phyloP scores from a whole-genome alignment of 2,113 vertebrate species.

The Chascanopsetta lugubris region DNA sequence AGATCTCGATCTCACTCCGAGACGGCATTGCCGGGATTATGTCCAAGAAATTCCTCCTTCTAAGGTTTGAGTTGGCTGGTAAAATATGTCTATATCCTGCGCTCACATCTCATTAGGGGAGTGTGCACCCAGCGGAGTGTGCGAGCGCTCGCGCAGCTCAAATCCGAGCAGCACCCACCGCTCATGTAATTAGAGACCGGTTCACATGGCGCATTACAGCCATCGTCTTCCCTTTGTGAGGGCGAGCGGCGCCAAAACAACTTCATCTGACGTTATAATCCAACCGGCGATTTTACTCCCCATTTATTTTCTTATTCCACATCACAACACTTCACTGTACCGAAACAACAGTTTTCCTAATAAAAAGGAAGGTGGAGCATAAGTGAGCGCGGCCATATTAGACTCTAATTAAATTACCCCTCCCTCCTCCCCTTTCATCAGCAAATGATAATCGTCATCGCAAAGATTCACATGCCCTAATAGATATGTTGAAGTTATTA shows the following conservation, averaged over 20 bases:
- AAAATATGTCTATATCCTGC: conserved; percentile 59
- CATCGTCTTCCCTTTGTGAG: conserved; percentile 49
- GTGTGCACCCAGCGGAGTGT: conserved; percentile 41
- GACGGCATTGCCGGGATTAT: conserved; percentile 25
- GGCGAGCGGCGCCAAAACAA: conserved; percentile 41
- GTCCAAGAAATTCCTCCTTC: conserved; percentile 38
- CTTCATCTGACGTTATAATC: conserved; percentile 39
- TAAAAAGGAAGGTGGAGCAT: conserved; percentile 51
- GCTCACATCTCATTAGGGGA: conserved; percentile 53
- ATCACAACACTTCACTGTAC: conserved; percentile 25
- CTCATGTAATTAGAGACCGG: conserved; percentile 63
- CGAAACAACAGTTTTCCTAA: conserved; percentile 62
- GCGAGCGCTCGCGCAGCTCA: conserved; percentile 37
- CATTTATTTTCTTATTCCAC: conserved; percentile 24
- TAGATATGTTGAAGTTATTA: conserved; percentile 77
- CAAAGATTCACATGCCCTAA: conserved; percentile 68
- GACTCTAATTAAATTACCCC: conserved; percentile 65
- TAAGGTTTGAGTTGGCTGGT: conserved; percentile 35
- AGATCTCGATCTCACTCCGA: conserved; percentile 10
- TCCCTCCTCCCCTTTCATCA: conserved; percentile 55
- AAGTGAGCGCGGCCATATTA: conserved; percentile 56
- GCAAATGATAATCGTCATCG: conserved; percentile 67
- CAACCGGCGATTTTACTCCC: conserved; percentile 39
- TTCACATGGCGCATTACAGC: conserved; percentile 46
- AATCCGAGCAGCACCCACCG: conserved; percentile 41